Evolutionary conservation across 2,888 invertebrate genomes (phyloP), one percentile per base, ranked within the genome.

Genomic region (Epinotia nisella): DNA sequence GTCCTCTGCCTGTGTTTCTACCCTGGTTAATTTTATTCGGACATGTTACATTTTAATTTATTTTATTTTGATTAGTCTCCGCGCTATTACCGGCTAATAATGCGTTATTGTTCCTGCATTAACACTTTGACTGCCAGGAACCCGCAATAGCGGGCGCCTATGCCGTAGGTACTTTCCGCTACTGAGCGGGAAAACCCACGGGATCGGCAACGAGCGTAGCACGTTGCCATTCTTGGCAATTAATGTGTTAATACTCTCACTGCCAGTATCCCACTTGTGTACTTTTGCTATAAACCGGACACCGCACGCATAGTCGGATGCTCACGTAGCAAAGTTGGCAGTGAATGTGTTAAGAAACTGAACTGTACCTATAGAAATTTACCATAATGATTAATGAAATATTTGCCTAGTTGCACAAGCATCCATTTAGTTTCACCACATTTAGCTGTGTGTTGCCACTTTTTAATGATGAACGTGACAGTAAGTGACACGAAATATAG

Each of bases 11-110:
- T 15, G 15, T 65, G 39, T 55, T 53, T 17, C 29, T 35, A 53
- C 51, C 45, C 53, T 53, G 7, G 19, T 19, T 10, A 35, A 45
- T 59, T 29, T 59, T n/a, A 59, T 17, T 9, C 35, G 3, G 11
- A 11, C n/a, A 17, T 35, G 3, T 59, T 13, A 11, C 35, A 35
- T 39, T 11, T 59, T 35, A 10, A 11, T 35, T 13, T 41, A 41
- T 19, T 41, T 60, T 13, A 39, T 41, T 2, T 13, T 7, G 39
- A 7, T 41, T 7, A 41, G 19, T 41, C 5, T 17, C 49, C n/a
- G 7, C 7, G 60, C 60, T 60, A 39, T 60, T 60, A 13, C 19
- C 39, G 19, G 60, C 5, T 41, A 41, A 60, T 60, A 13, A 60
- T 53, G 19, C 19, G 19, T 9, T 60, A 19, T 17, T 19, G 41